Base-by-base conservation (phyloP, 2,113 vertebrate species). In the Phaethornis superciliosus region DNA sequence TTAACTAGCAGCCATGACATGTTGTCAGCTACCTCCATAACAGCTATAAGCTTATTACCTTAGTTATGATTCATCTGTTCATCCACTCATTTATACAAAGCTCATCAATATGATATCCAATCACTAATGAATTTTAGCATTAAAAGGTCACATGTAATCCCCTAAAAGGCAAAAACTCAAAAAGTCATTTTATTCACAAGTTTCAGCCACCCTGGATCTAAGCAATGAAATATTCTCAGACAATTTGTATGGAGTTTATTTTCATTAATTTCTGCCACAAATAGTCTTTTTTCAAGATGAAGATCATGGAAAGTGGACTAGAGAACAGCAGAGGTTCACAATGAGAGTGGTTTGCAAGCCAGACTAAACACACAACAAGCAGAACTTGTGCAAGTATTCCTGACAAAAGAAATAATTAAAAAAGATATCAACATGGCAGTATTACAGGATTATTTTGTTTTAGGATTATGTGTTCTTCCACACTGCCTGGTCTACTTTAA, bases 81-180 rank as follows among this genome's bases (percentile, higher is more conserved):
- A 74, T 70, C 58, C 58, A 65, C 79, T 89, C 67, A 82, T 85
- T 95, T 93, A 81, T 70, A 85, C 0, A 16, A 93, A 70, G 60
- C 56, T 77, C 85, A 88, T 89, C 91, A 95, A 91, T 70, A 91
- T 68, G 87, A 91, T 89, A 95, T 65, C 81, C 76, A 89, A 74
- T 59, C 47, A 81, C 44, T 91, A 83, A 88, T 56, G 64, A 91
- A 94, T 27, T 85, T 88, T 19, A 85, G 47, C 46, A 77, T 88
- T 78, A 74, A 85, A 91, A 89, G 60, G 85, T 91, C 20, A 4
- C 0, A 1, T 52, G 37, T 67, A 82, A 95, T 77, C 33, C 59
- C 32, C 37, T 52, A 62, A 80, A 60, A 88, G 60, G 12, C 49
- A 46, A 96, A 89, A 93, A 86, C 17, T 71, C 33, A 64, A 81